Base-by-base conservation (phyloP, 2,888 invertebrate species). In the Parasteatoda lunata region DNA sequence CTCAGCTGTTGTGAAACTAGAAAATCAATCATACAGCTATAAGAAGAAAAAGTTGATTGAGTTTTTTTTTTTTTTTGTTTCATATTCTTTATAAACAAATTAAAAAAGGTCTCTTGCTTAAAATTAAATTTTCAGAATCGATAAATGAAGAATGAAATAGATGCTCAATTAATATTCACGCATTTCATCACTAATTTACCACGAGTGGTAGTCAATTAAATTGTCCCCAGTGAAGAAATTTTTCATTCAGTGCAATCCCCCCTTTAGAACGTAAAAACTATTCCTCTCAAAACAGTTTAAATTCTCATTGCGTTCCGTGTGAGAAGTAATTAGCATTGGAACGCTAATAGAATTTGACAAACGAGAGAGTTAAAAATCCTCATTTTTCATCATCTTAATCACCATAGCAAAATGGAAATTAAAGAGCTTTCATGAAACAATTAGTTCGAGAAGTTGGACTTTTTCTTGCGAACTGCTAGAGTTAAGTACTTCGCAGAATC, bases 321-420 rank as follows among this genome's bases (percentile, higher is more conserved):
- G 51, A 47, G 66, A 65, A 66, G 69, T 77, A 77, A 83, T 83
- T 83, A 83, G 77, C 83, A 83, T 72, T 66, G 47, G 72, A 83
- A 71, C 52, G 45, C 66, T 83, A 77, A 83, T 83, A 77, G 83
- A 83, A 77, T 76, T 70, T 80, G 80, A 80, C 72, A 65, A 80
- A 80, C 72, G 80, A 80, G 30, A 47, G 72, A 59, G 11, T 13
- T 13, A n/a, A 52, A 69, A 48, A 73, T 71, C 69, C 66, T 65
- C 30, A 83, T 77, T 72, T 77, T 59, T 54, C 64, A 48, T 48
- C 30, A 15, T 65, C 66, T 77, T 83, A 83, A 83, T 83, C 77
- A 77, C 70, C 66, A 15, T 52, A 5, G 45, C 45, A 77, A 68
- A 81, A 75, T 69, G 54, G 59, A 73, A 59, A 75, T 81, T 81